Evolutionary conservation across 1,140 invertebrate genomes (phyloP).

Genomic region (Drosophila nannoptera): DNA sequence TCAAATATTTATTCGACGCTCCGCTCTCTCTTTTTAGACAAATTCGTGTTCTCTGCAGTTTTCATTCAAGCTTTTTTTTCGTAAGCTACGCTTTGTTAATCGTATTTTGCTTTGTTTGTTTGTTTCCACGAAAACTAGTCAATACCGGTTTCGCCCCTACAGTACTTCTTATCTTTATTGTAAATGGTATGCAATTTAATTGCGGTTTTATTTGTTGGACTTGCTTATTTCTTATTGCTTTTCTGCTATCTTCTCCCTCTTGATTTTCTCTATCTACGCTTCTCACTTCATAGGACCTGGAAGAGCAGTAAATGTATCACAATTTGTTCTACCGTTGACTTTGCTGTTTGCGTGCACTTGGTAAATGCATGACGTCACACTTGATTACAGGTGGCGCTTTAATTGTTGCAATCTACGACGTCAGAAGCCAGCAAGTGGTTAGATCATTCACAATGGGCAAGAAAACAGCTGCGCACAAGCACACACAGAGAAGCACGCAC

Average conservation of each 20-base stretch:
- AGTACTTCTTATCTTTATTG: constrained; percentile 37
- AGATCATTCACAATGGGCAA: constrained; percentile 62
- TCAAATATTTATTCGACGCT: constrained; percentile 14
- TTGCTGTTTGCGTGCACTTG: constrained; percentile 35
- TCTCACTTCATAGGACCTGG: constrained; percentile 43
- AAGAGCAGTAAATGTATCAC: constrained; percentile 48
- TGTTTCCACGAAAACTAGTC: constrained; percentile 70
- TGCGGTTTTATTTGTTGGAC: constrained; percentile 67
- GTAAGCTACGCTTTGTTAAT: constrained; percentile 66
- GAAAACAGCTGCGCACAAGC: constrained; percentile 43
- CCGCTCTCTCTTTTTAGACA: constrained; percentile 20
- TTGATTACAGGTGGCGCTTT: constrained; percentile 66
- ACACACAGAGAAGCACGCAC: constrained; percentile 1
- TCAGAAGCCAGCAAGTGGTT: constrained; percentile 66
- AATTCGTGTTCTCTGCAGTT: constrained; percentile 18
- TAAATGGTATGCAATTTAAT: constrained; percentile 66
- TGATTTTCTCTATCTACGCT: neutral
- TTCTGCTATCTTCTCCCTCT: constrained; percentile 9
- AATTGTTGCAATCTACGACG: constrained; percentile 59
- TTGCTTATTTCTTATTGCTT: neutral
- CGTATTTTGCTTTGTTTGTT: constrained; percentile 62
- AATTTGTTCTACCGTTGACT: constrained; percentile 32
- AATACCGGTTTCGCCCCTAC: constrained; percentile 58
- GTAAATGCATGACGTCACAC: constrained; percentile 56
- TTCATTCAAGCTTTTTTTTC: constrained; percentile 69